Evolutionary conservation across 1,140 invertebrate species (phyloP), one percentile per base, ranked within the genome.

Genomic region (Aphidius ervi): DNA sequence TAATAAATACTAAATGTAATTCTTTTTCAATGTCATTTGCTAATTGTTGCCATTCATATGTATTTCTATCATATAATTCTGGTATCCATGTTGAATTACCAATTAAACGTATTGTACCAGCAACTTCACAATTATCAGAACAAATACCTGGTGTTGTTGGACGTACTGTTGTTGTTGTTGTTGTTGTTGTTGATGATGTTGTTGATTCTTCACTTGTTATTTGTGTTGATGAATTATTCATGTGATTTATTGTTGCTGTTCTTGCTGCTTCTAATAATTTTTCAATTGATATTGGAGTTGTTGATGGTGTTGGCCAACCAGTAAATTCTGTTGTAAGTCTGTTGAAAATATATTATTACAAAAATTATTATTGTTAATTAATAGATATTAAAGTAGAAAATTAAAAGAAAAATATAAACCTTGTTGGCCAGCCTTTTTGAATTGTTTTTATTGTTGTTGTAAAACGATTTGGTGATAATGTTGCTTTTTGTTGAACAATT

Each of bases 321-420:
- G 91, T 93, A 68, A 94, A 94, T 73, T 92, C 89, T 3, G 92
- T 94, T 10, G 90, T 91, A 50, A 88, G 87, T 75, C 92, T 91
- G 69, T 47, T 74, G 6, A 31, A 63, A 48, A 23, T 46, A 9
- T 6, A 49, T 8, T 7, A 39, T 46, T 7, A 59, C 5, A 16
- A 31, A 40, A 56, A 10, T 50, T 16, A 41, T 16, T 40, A 41
- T 8, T 57, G 20, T 56, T 40, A 49, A 61, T 47, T 58, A 58
- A 58, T 55, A 59, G 58, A 43, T 57, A 54, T 58, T 31, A 42
- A 20, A 20, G 41, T 40, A 6, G 42, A 4, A 42, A 55, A 55
- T 40, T 8, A 43, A 43, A 55, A 42, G 7, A 50, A 47, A 45
- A 45, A 45, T 40, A 64, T 67, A 59, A 59, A 90, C 88, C 88